Conservation (phyloP, 2,888 invertebrate genomes). For the Erpobdella octoculata region DNA sequence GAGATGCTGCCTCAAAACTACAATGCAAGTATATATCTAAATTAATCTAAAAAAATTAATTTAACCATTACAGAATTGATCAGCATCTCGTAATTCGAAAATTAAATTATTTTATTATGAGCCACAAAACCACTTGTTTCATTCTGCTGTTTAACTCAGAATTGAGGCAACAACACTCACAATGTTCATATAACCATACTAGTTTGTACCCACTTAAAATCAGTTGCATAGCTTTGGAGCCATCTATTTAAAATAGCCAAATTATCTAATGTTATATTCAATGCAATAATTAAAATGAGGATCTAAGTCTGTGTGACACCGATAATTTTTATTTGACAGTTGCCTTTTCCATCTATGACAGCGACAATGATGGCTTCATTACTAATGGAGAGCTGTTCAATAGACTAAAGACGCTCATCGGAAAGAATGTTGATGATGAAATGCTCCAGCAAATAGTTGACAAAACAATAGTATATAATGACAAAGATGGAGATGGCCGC, state of each 20-base stretch:
- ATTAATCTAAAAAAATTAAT: background rate
- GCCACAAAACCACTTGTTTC: no score
- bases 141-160: no score
- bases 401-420: slow-evolving; percentile 37
- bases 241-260: background rate
- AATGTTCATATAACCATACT: background rate
- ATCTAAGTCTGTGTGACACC: no score
- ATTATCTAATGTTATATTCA: background rate
- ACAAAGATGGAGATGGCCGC: slow-evolving; percentile 32
- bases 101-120: no score
- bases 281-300: no score
- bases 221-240: background rate
- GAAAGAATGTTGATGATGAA: slow-evolving; percentile 36
- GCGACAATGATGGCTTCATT: slow-evolving; percentile 32
- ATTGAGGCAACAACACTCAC: no score
- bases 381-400: slow-evolving; percentile 31
- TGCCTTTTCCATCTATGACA: slow-evolving; percentile 33
- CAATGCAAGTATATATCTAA: slow-evolving; percentile 9
- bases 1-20: slow-evolving; percentile 14
- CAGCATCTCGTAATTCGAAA: no score
- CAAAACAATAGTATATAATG: slow-evolving; percentile 38
- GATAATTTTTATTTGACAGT: no score
- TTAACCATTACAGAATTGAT: no score
- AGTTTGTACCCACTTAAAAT: background rate
- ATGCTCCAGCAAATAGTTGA: slow-evolving; percentile 39